Base-by-base conservation (phyloP, 2,888 invertebrate genomes). In the Scaptomyza reducta region DNA sequence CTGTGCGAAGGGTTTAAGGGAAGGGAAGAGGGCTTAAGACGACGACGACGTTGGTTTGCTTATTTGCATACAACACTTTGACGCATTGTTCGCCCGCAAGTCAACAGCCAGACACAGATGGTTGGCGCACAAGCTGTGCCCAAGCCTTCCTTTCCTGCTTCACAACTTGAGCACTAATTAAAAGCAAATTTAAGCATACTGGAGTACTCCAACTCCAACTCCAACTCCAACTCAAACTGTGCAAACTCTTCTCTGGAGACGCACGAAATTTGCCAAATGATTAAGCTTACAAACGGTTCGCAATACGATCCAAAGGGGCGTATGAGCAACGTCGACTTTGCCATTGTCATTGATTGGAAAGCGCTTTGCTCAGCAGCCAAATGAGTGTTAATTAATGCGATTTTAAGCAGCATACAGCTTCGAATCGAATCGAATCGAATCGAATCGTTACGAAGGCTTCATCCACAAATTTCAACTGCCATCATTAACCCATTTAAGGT, bases 21-120 rank as follows among this genome's bases (percentile, higher is more conserved):
- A 6, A 16, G 16, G 9, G 35, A 13, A 0, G 6, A 14, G 33
- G 42, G 13, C 18, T 56, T 45, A 61, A 74, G 73, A 65, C 47
- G 50, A 14, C 41, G 16, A 6, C 44, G 46, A 44, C 65, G 45
- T 25, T 44, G 35, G 38, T 33, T 33, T 53, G 67, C 76, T 51
- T 79, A 78, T 78, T 78, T 78, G 79, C 77, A 78, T 78, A 79
- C 65, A 82, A 79, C 82, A 79, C 77, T 79, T 74, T 82, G 79
- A 79, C 71, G 79, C 79, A 82, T 79, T 79, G 79, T 82, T 66
- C 71, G 49, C 40, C 38, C 14, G 51, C 60, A 58, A 53, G 45
- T 40, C 60, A 53, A 55, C 56, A 40, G 40, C 40, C 40, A 40
- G 53, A 51, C 54, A 67, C 74, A 59, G 63, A 45, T 45, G 54